Percentiles rank a stretch among this genome's conserved stretches.
phyloP scores from a whole-genome alignment of 1,140 invertebrate genomes.

The Prorops nasuta region DNA sequence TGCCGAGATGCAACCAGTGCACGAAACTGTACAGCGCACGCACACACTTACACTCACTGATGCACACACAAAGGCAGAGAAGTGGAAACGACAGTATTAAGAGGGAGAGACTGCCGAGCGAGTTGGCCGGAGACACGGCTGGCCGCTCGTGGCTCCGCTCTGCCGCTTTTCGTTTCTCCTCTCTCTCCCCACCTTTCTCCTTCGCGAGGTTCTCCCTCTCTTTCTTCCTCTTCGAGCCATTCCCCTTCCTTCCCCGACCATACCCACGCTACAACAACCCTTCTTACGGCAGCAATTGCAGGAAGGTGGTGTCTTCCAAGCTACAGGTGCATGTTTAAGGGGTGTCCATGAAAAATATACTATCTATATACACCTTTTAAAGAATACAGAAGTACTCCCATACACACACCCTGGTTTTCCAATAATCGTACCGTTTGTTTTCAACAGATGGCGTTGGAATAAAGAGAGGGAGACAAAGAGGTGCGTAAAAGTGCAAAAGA shows the following conservation, averaged over 20 bases:
- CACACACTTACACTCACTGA: no score
- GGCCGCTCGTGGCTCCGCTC: constrained; percentile 43
- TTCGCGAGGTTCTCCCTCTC: constrained; percentile 8
- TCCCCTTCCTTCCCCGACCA: not conserved
- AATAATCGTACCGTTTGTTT: no score
- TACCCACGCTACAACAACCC: constrained; percentile 27
- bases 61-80: no score
- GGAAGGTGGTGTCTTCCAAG: constrained; percentile 10
- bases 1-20: no score
- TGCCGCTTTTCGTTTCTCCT: constrained; percentile 41
- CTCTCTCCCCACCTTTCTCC: constrained; percentile 6
- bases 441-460: no score
- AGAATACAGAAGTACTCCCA: no score
- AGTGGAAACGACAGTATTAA: constrained; percentile 29
- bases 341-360: constrained; percentile 18
- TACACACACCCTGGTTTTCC: no score
- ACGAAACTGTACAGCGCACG: no score
- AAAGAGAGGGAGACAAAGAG: no score
- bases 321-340: constrained; percentile 20
- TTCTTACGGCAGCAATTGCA: constrained; percentile 11
- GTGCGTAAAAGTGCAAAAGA: no score
- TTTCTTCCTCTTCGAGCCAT: constrained; percentile 4
- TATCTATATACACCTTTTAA: no score
- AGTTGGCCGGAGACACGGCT: constrained; percentile 46
- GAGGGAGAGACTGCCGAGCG: constrained; percentile 12